Percentiles rank a stretch among this genome's conserved stretches.
Evolutionary conservation across 2,113 vertebrate genomes (phyloP).

Genomic region (Setophaga coronata): DNA sequence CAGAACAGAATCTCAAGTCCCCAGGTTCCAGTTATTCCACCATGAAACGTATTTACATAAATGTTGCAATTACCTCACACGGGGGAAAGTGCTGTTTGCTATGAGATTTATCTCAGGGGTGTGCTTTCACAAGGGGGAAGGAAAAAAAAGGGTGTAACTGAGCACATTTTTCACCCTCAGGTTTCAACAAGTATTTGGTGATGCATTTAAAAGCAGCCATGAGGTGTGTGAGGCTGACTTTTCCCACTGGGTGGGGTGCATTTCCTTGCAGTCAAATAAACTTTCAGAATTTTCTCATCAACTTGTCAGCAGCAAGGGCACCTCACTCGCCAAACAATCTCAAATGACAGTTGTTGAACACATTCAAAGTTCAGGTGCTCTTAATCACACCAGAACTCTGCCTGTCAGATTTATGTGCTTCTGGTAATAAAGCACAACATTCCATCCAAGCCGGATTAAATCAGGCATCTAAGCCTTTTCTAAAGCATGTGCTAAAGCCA

Average conservation of each 20-base stretch:
- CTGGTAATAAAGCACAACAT: neutral
- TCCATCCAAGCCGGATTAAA: neutral
- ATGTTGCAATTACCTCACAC: neutral
- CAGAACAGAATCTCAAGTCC: neutral
- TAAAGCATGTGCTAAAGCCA: neutral
- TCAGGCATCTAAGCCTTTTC: neutral
- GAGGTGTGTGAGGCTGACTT: neutral
- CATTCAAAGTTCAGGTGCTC: neutral
- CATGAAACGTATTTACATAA: neutral
- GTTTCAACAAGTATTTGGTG: slow-evolving; percentile 35
- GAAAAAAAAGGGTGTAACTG: neutral
- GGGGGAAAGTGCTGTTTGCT: neutral
- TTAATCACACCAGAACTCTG: neutral
- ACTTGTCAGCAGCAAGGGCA: neutral
- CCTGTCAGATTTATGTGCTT: neutral
- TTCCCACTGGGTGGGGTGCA: slow-evolving; percentile 3
- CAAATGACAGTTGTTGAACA: neutral
- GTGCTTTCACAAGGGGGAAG: neutral
- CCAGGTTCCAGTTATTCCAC: neutral
- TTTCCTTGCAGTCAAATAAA: slow-evolving; percentile 32
- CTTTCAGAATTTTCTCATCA: slow-evolving; percentile 3
- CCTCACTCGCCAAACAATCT: neutral
- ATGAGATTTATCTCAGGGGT: neutral
- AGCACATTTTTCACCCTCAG: slow-evolving; percentile 38
- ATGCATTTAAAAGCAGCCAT: neutral